Evolutionary conservation across 1,140 invertebrate species (phyloP).

Genomic region (Drosophila pectinifera): DNA sequence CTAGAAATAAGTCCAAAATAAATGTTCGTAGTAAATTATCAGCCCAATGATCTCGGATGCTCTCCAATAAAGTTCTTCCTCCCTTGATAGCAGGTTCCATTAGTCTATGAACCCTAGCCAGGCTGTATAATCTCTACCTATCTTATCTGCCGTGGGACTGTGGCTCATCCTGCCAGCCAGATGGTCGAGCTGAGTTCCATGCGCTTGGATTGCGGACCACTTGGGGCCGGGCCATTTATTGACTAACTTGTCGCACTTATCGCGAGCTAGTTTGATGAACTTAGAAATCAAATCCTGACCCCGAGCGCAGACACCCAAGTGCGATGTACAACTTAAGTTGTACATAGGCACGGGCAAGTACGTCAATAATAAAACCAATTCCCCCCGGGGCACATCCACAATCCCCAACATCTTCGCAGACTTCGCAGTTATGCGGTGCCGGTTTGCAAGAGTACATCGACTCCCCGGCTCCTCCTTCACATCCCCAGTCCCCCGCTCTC

Average conservation of each 20-base stretch:
- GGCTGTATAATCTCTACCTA: slow-evolving; percentile 12
- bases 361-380: slow-evolving; percentile 37
- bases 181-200: slow-evolving; percentile 2
- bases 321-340: slow-evolving; percentile 8
- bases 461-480: slow-evolving; percentile 16
- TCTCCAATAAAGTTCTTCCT: not conserved
- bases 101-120: not conserved
- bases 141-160: slow-evolving; percentile 18
- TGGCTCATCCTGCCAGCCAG: slow-evolving; percentile 15
- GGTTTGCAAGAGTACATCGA: slow-evolving; percentile 46
- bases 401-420: slow-evolving; percentile 8
- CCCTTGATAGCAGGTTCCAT: slow-evolving; percentile 4
- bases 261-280: slow-evolving; percentile 24
- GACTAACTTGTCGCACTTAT: slow-evolving; percentile 27
- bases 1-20: not conserved
- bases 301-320: not conserved
- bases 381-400: slow-evolving; percentile 2
- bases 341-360: slow-evolving; percentile 7
- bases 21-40: not conserved
- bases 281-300: slow-evolving; percentile 19
- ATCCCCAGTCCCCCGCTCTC: no score
- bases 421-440: slow-evolving; percentile 25
- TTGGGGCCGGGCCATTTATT: slow-evolving; percentile 6
- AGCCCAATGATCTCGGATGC: no score
- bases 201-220: not conserved